Evolutionary conservation across 2,797 vertebrate species (phyloP).

Genomic region (Amniataba percoides): DNA sequence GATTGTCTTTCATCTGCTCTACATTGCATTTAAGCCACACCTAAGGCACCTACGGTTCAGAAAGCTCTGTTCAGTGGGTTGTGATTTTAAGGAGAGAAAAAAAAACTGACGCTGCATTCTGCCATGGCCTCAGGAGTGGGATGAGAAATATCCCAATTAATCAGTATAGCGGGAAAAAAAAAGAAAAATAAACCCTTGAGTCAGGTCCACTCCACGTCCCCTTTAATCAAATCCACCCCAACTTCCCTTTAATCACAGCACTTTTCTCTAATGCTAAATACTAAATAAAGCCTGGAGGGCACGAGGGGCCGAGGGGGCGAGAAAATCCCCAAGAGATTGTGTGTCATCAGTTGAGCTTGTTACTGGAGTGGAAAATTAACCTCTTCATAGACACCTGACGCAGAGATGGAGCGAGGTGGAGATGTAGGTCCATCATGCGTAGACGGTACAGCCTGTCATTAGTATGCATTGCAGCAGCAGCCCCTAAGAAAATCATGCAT

Average conservation of each 20-base stretch:
- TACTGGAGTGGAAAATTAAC: constrained; percentile 70
- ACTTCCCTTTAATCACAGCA: constrained; percentile 71
- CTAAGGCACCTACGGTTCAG: constrained; percentile 56
- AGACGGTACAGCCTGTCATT: neutral
- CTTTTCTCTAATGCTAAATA: constrained; percentile 69
- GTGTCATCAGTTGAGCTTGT: constrained; percentile 62
- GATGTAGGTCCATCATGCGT: neutral
- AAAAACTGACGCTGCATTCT: constrained; percentile 68
- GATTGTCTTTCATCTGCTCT: constrained; percentile 61
- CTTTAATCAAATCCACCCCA: constrained; percentile 75
- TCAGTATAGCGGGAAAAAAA: constrained; percentile 40
- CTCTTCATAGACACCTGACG: constrained; percentile 62
- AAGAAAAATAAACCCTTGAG: constrained; percentile 63
- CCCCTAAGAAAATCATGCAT: neutral
- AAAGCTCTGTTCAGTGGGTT: constrained; percentile 60
- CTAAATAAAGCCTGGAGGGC: constrained; percentile 67
- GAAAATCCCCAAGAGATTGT: constrained; percentile 57
- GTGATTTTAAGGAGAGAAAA: constrained; percentile 31
- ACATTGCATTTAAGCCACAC: constrained; percentile 58
- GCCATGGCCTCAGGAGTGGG: constrained; percentile 55
- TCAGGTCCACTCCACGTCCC: constrained; percentile 61
- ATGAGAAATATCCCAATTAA: constrained; percentile 73
- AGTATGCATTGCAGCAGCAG: constrained; percentile 2
- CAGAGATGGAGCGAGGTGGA: constrained; percentile 24
- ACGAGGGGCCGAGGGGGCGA: constrained; percentile 33